Percentiles rank a stretch among this genome's conserved stretches.
Conservation (phyloP, 30 jellyfish, hydroid and myxozoan genomes). For the Sanderia malayensis region DNA sequence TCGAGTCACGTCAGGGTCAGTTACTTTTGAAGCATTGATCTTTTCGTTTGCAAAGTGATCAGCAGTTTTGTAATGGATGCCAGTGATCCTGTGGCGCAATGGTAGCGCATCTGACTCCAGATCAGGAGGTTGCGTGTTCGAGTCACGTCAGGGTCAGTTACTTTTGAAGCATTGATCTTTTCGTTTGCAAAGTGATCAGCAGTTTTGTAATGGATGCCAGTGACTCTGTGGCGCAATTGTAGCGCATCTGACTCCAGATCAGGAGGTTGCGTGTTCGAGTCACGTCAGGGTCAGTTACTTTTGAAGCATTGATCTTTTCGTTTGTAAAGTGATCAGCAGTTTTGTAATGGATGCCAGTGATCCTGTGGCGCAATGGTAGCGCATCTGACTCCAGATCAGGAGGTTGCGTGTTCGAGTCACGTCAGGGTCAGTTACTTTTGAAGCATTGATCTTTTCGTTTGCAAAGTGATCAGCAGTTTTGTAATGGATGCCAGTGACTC, state of each 20-base stretch:
- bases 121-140: neutral
- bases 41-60: too few species aligned
- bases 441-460: too few species aligned
- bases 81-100: neutral
- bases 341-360: neutral
- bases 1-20: neutral
- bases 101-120: neutral
- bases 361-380: neutral
- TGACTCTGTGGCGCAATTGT: slow-evolving; percentile 1
- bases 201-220: too few species aligned
- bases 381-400: neutral
- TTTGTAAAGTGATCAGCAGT: neutral
- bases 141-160: neutral
- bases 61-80: too few species aligned
- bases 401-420: neutral
- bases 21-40: too few species aligned
- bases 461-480: too few species aligned
- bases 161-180: too few species aligned
- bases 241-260: neutral
- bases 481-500: neutral
- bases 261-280: neutral
- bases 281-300: neutral
- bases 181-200: too few species aligned
- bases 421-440: neutral
- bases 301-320: too few species aligned